Evolutionary conservation across 2,113 vertebrate species (phyloP).

Genomic region (Sitta europaea): DNA sequence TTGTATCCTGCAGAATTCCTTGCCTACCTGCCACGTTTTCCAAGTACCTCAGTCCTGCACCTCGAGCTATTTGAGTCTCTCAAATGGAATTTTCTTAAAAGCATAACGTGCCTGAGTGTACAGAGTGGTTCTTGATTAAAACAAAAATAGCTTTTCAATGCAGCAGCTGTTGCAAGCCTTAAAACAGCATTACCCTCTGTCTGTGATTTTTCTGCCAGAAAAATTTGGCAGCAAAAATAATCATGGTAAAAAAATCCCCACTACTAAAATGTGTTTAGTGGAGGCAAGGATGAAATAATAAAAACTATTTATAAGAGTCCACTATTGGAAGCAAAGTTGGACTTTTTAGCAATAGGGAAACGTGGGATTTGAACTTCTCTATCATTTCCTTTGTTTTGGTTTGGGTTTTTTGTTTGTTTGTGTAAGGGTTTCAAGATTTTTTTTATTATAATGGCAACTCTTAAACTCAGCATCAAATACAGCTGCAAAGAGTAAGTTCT

Average conservation of each 20-base stretch:
- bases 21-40: not conserved
- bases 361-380: not conserved
- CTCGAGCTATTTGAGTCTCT: not conserved
- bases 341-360: not conserved
- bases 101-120: not conserved
- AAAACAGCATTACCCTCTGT: conserved; percentile 25
- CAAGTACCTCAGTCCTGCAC: not conserved
- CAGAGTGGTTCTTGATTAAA: not conserved
- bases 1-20: not conserved
- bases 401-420: not conserved
- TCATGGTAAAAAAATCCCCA: not conserved
- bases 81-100: not conserved
- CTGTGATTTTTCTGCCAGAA: conserved; percentile 45
- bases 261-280: not conserved
- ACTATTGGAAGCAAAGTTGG: not conserved
- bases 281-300: not conserved
- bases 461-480: not conserved
- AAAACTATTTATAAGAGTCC: not conserved
- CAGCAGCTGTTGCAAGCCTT: conserved; percentile 35
- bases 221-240: conserved; percentile 34
- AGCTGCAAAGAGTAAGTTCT: not conserved
- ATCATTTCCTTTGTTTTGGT: not conserved
- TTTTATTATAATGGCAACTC: not conserved
- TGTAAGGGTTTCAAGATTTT: not conserved
- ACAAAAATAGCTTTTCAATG: conserved; percentile 31